A percentile compares a stretch with the other conserved stretches of the same genome.
phyloP scores from a whole-genome alignment of 2,113 vertebrate species.

The Chaenogobius annularis region DNA sequence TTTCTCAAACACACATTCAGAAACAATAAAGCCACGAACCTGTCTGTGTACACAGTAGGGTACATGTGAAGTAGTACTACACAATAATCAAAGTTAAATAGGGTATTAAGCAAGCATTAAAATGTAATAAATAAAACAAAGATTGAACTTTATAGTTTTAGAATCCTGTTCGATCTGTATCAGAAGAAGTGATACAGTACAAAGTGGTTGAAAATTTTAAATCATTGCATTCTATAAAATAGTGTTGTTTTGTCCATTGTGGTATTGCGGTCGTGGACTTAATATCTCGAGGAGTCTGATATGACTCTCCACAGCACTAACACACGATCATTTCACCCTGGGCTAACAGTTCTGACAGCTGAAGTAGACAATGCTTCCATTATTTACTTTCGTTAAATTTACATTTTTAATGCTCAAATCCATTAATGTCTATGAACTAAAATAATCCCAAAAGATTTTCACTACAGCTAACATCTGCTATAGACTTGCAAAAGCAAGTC shows the following conservation, averaged over 20 bases:
- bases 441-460: background rate
- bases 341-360: constrained; percentile 46
- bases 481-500: background rate
- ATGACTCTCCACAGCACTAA: background rate
- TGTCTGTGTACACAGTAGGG: too few relatives aligned
- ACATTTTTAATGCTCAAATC: background rate
- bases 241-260: too few relatives aligned
- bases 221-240: too few relatives aligned
- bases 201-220: too few relatives aligned
- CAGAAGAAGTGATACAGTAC: too few relatives aligned
- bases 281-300: background rate
- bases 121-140: background rate
- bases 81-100: too few relatives aligned
- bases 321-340: background rate
- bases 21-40: too few relatives aligned
- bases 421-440: background rate
- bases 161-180: too few relatives aligned
- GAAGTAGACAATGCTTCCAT: constrained; percentile 47
- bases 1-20: too few relatives aligned
- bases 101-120: background rate
- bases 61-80: too few relatives aligned
- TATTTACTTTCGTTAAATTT: constrained; percentile 49
- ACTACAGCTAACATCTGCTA: background rate
- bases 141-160: too few relatives aligned
- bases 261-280: background rate